These are phyloP conservation scores for Dasyurus viverrinus DNA, from an alignment of 2,113 vertebrate genomes.

Conservation along the genomic window DNA sequence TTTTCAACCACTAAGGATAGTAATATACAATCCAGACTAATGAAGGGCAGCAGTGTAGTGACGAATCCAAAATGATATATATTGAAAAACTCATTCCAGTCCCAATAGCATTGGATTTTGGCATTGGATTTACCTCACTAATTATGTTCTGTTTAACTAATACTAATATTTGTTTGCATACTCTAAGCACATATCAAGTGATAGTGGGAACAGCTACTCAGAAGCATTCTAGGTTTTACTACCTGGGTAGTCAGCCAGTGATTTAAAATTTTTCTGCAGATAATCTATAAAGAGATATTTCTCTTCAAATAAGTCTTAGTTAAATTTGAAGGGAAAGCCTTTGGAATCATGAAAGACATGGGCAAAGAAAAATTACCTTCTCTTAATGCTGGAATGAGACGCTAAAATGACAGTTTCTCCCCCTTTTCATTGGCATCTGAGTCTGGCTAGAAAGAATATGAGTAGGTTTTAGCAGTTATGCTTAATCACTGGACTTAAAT, in stretches of 20 bases:
- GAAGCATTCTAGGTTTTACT: background rate
- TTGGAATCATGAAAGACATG: slow-evolving; percentile 21
- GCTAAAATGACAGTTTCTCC: background rate
- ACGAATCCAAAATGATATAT: slow-evolving; percentile 22
- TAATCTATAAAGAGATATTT: slow-evolving; percentile 40
- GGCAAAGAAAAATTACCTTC: background rate
- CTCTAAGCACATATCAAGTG: background rate
- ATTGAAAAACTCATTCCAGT: slow-evolving; percentile 12
- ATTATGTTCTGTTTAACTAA: slow-evolving; percentile 14
- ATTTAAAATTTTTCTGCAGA: slow-evolving; percentile 29
- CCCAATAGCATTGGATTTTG: background rate
- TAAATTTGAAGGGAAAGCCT: slow-evolving; percentile 29
- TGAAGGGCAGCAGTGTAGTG: slow-evolving; percentile 15
- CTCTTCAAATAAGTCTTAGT: slow-evolving; percentile 38
- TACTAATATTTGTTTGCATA: slow-evolving; percentile 2
- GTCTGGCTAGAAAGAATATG: background rate
- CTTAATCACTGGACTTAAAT: background rate
- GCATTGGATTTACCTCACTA: background rate
- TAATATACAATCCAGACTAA: slow-evolving; percentile 13
- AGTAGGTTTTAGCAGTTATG: background rate
- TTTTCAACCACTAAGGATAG: slow-evolving; percentile 26
- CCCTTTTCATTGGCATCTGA: slow-evolving; percentile 28
- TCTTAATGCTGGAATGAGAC: slow-evolving; percentile 21
- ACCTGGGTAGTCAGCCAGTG: background rate
- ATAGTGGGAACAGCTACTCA: background rate